Evolutionary conservation across 2,888 invertebrate genomes (phyloP), one percentile per base, ranked within the genome.

Genomic region (Phalera bucephala): DNA sequence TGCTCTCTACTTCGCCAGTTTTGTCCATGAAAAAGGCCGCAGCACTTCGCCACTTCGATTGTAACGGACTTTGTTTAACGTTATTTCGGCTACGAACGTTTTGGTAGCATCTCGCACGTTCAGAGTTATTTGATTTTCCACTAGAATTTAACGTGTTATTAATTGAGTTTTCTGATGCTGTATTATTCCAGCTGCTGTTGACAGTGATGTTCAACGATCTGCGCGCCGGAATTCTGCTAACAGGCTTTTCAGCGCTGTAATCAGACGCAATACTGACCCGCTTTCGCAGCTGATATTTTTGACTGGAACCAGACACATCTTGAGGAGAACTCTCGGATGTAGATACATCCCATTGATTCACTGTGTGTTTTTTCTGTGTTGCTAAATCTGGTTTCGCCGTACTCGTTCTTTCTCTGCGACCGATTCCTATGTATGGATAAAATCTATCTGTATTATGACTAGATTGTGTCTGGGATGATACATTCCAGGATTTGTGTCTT

Each of bases 401-500:
- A 35, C 64, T 80, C 4, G 80, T 78, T 79, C 52, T 91, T 80
- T 65, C 72, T 25, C 82, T 71, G 12, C 92, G 80, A 45, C 86
- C 87, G 11, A 93, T 64, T 33, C 86, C 91, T 10, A 86, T 73
- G 52, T 91, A 91, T 0, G 91, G 90, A 69, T 91, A 91, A 60
- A 91, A 88, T 43, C 86, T 74, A 48, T 86, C 83, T 2, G 70
- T 65, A 33, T 72, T 77, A 36, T 80, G 82, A 73, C 71, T 79
- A 66, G 72, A 60, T 67, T 80, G 89, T 15, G 86, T 77, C 31
- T 82, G 81, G 3, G 86, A 67, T 1, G 88, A 76, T 5, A 91
- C 87, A 61, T 93, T 93, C 93, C 94, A 94, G 0, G 94, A 93
- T 53, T 92, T 91, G 52, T 92, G 93, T 19, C 94, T 84, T 11